Percentiles rank a stretch among this genome's conserved stretches.
Evolutionary conservation across 2,797 vertebrate genomes (phyloP).

Genomic region (Myioborus miniatus): DNA sequence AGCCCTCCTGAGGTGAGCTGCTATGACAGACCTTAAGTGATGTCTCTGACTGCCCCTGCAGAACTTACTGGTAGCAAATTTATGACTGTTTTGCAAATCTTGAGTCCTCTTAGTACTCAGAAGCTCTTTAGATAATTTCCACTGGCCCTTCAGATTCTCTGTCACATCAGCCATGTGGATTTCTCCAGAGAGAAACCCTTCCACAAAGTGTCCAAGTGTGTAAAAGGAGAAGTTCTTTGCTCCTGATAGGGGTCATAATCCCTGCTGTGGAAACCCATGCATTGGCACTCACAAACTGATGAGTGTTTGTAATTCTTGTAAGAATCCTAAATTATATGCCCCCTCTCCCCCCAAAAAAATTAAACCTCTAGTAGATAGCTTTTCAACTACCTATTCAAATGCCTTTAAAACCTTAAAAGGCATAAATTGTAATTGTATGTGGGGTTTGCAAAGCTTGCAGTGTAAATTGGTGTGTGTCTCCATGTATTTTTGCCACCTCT

Average conservation of each 20-base stretch:
- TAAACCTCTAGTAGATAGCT: background rate
- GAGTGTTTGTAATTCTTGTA: background rate
- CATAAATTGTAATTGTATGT: background rate
- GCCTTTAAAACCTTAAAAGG: background rate
- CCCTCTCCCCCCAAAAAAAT: fast-evolving
- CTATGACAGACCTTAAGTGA: background rate
- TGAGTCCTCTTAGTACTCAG: background rate
- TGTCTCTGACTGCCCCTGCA: background rate
- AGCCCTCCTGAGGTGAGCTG: background rate
- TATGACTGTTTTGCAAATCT: background rate
- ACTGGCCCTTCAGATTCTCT: background rate
- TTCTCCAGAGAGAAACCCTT: background rate
- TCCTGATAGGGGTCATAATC: background rate
- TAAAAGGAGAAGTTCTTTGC: background rate
- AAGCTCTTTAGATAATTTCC: background rate
- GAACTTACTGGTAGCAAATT: background rate
- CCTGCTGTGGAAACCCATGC: background rate
- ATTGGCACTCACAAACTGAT: background rate
- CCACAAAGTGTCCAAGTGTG: background rate
- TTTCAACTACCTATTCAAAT: background rate
- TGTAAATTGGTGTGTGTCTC: background rate
- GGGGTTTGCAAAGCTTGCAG: background rate
- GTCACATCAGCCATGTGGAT: background rate
- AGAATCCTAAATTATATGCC: background rate
- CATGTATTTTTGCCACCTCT: background rate